Conservation (phyloP, 2,888 invertebrate species). For the Chrysolina americana region DNA sequence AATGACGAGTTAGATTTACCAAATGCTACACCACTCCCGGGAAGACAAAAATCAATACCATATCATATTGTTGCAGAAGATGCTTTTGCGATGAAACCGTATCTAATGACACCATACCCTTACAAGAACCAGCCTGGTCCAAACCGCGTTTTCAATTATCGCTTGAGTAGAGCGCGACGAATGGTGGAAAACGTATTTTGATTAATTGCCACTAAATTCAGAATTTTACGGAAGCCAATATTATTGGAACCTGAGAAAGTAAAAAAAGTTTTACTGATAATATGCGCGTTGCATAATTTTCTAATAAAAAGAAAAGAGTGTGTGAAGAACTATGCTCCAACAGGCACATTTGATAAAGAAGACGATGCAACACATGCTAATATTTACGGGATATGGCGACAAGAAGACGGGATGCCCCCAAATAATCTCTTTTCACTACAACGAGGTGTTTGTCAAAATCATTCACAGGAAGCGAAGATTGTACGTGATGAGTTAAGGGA, state of each 20-base stretch:
- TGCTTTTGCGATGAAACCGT: background rate
- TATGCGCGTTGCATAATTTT: constrained; percentile 32
- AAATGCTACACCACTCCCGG: no score
- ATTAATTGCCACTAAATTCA: constrained; percentile 14
- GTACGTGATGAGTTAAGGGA: no score
- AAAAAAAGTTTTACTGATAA: constrained; percentile 24
- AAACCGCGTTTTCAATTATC: constrained; percentile 27
- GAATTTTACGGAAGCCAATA: constrained; percentile 34
- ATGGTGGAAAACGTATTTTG: constrained; percentile 30
- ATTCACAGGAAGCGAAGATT: no score
- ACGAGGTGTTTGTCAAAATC: no score
- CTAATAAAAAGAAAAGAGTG: constrained; percentile 19
- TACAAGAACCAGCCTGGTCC: background rate
- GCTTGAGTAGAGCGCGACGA: constrained; percentile 24
- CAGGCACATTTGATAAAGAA: constrained; percentile 28
- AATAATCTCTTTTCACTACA: no score
- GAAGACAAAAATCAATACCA: no score
- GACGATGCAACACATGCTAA: constrained; percentile 6
- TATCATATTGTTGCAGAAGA: background rate
- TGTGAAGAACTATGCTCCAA: constrained; percentile 13
- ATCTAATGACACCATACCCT: background rate
- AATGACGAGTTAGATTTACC: no score
- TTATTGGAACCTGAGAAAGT: constrained; percentile 17
- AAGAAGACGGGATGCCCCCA: no score
- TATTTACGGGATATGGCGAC: no score